Percentiles rank a stretch among this genome's conserved stretches.
Evolutionary conservation across 2,797 vertebrate species (phyloP).

Genomic region (Okamejei kenojei): DNA sequence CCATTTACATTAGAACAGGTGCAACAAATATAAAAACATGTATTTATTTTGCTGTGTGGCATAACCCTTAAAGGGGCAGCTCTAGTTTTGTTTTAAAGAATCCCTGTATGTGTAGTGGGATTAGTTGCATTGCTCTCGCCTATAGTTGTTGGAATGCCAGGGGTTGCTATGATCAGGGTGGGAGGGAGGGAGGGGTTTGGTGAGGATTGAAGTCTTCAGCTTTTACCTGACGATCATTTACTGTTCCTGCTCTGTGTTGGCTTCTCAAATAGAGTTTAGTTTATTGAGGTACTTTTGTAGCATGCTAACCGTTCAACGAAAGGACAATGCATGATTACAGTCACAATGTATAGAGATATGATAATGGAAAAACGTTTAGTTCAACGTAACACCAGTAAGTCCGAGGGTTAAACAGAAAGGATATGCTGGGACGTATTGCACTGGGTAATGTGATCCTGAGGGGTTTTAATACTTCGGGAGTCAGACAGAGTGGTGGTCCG

Average conservation of each 20-base stretch:
- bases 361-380: no score
- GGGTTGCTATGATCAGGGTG: background rate
- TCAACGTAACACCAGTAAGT: no score
- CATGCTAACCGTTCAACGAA: no score
- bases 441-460: background rate
- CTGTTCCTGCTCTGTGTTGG: no score
- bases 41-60: background rate
- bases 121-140: background rate
- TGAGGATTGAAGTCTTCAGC: no score
- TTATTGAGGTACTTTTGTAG: no score
- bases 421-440: no score
- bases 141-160: background rate
- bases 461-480: background rate
- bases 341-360: no score
- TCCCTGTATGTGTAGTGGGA: background rate
- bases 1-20: background rate
- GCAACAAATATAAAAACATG: background rate
- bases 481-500: no score
- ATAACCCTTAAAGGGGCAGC: background rate
- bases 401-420: no score
- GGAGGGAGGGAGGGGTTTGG: background rate
- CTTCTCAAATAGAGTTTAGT: no score
- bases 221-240: background rate
- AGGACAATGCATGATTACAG: no score
- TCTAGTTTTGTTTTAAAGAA: background rate